Evolutionary conservation across 2,113 vertebrate species (phyloP).

Genomic region (Origma solitaria): DNA sequence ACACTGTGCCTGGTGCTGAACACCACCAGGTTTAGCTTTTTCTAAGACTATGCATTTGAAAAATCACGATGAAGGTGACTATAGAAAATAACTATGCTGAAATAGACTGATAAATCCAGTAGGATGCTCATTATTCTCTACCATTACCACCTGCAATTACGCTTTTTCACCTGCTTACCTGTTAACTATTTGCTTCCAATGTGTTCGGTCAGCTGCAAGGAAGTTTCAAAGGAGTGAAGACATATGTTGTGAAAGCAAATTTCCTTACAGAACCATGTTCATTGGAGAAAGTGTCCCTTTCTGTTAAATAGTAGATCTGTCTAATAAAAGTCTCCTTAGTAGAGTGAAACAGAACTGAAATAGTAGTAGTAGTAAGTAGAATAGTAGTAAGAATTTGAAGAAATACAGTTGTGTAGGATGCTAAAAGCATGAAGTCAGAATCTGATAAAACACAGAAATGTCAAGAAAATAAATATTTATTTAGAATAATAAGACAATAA

Average conservation of each 20-base stretch:
- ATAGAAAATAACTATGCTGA: background rate
- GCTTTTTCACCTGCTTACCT: background rate
- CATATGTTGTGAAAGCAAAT: background rate
- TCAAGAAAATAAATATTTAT: background rate
- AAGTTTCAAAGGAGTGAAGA: background rate
- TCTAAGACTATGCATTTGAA: background rate
- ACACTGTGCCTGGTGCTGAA: background rate
- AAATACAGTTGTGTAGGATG: background rate
- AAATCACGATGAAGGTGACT: background rate
- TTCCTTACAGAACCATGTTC: background rate
- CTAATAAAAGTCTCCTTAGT: background rate
- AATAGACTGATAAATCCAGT: background rate
- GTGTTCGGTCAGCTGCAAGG: background rate
- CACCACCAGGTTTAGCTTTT: background rate
- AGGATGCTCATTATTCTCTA: background rate
- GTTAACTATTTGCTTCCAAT: background rate
- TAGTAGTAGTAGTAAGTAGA: no score
- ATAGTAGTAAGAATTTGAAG: background rate
- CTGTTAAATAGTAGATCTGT: background rate
- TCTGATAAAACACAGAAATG: background rate
- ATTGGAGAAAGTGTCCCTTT: background rate
- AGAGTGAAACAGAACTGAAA: background rate
- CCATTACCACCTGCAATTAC: background rate
- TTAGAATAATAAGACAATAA: background rate
- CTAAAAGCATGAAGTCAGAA: background rate